A percentile compares a stretch with the other conserved stretches of the same genome.
Conservation (phyloP, 2,888 invertebrate species). For the Ochropleura leucogaster region DNA sequence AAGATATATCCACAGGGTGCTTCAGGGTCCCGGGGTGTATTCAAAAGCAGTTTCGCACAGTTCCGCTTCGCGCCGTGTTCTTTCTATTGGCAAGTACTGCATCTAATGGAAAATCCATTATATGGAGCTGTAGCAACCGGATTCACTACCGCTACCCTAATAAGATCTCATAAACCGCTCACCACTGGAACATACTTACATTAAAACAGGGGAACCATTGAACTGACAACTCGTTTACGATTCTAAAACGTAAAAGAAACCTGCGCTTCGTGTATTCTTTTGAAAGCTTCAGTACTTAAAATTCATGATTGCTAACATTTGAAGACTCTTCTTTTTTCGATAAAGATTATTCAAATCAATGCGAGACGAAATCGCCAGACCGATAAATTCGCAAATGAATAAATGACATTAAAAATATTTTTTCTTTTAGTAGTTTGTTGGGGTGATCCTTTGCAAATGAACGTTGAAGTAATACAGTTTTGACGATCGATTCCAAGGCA, state of each 20-base stretch:
- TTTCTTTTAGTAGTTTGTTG: slow-evolving; percentile 38
- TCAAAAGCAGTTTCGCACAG: slow-evolving; percentile 62
- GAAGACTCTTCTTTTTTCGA: slow-evolving; percentile 37
- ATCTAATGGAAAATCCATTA: slow-evolving; percentile 82
- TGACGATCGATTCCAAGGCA: not conserved
- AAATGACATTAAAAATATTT: slow-evolving; percentile 54
- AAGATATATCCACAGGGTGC: slow-evolving; percentile 30
- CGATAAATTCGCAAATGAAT: slow-evolving; percentile 64
- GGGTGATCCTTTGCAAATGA: slow-evolving; percentile 20
- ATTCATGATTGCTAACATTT: slow-evolving; percentile 50
- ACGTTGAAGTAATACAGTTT: slow-evolving; percentile 10
- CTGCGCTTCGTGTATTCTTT: slow-evolving; percentile 17
- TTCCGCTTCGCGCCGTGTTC: slow-evolving; percentile 63
- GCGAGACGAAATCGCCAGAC: slow-evolving; percentile 62
- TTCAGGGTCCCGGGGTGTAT: slow-evolving; percentile 68
- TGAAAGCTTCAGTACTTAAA: slow-evolving; percentile 29
- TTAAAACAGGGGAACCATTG: slow-evolving; percentile 58
- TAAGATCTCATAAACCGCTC: slow-evolving; percentile 67
- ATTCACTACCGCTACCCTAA: slow-evolving; percentile 67
- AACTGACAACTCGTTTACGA: slow-evolving; percentile 61
- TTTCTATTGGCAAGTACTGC: slow-evolving; percentile 69
- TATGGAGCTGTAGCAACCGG: slow-evolving; percentile 70
- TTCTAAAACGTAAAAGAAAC: slow-evolving; percentile 32
- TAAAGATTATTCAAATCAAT: slow-evolving; percentile 60
- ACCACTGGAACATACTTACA: slow-evolving; percentile 59